phyloP scores from a whole-genome alignment of 2,113 vertebrate species.

The Malaclemys terrapin region DNA sequence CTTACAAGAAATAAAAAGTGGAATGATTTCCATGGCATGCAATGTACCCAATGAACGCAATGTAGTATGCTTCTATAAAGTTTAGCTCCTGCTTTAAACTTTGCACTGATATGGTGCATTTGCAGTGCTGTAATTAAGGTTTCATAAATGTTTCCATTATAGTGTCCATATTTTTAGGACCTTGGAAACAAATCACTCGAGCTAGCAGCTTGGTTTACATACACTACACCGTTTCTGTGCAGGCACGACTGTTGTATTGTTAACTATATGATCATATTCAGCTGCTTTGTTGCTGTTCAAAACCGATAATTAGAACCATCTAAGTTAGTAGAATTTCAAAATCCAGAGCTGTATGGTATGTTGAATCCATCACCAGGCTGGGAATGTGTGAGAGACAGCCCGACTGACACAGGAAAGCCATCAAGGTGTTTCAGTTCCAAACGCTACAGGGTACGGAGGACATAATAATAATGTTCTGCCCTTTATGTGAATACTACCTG shows the following conservation, averaged over 20 bases:
- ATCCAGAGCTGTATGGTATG: neutral
- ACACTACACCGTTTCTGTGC: neutral
- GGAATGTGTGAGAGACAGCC: neutral
- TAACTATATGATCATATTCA: accelerated
- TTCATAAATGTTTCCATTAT: neutral
- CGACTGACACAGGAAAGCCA: neutral
- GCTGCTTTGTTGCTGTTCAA: slow-evolving; percentile 17
- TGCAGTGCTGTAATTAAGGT: neutral
- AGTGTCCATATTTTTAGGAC: neutral
- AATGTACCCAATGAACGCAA: neutral
- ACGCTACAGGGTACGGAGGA: neutral
- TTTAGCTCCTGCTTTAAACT: neutral
- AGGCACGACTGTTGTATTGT: neutral
- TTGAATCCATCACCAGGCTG: neutral
- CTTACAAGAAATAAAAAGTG: neutral
- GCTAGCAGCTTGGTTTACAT: neutral
- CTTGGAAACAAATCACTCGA: neutral
- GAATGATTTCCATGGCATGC: neutral
- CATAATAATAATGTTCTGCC: neutral
- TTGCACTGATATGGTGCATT: neutral
- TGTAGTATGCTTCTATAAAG: neutral
- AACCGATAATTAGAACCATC: neutral
- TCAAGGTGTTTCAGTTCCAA: neutral
- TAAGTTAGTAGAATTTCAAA: neutral
- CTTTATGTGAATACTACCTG: neutral